Evolutionary conservation across 2,888 invertebrate genomes (phyloP), one percentile per base, ranked within the genome.

Genomic region (Isotomurus palustris): DNA sequence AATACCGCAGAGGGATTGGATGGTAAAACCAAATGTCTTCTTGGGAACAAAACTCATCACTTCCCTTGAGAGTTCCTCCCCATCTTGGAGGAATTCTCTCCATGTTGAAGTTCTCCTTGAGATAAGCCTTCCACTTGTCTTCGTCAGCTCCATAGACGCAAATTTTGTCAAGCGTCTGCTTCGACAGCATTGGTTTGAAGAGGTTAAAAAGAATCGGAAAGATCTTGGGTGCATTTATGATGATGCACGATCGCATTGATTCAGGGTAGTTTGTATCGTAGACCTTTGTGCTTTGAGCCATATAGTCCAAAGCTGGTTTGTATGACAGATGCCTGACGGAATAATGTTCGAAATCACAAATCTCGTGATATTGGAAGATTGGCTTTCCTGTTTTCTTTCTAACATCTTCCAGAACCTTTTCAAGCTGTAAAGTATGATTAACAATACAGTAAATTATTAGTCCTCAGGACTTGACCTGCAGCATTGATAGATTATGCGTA

Each of bases 251-350:
- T 17, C 47, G 14, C 0, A 61, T 19, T n/a, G 58, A 38, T n/a
- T 61, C 61, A 2, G 61, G 61, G 35, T 61, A 61, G 19, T 61
- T 53, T 35, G 44, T 54, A 24, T 61, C 61, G 38, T 58, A 55
- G 47, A 24, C 12, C 24, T 32, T 29, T 2, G 52, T 40, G 1
- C 56, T 47, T 5, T 2, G 2, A 8, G 53, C 2, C 4, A 56
- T 41, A 41, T 44, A 60, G 2, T 56, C 56, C 19, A 51, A 25
- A 4, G 43, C 29, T 4, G 56, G 53, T 8, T 41, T 48, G 25
- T 56, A 52, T 0, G 53, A 35, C 1, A 60, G 21, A 27, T 56
- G 35, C 25, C 25, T 25, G 22, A 53, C 53, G 8, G 48, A 44
- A 36, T 56, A 60, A 8, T 41, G 19, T 19, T 60, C 60, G 43